Conservation (phyloP, 1,140 invertebrate species). For the Pomacea maculata region DNA sequence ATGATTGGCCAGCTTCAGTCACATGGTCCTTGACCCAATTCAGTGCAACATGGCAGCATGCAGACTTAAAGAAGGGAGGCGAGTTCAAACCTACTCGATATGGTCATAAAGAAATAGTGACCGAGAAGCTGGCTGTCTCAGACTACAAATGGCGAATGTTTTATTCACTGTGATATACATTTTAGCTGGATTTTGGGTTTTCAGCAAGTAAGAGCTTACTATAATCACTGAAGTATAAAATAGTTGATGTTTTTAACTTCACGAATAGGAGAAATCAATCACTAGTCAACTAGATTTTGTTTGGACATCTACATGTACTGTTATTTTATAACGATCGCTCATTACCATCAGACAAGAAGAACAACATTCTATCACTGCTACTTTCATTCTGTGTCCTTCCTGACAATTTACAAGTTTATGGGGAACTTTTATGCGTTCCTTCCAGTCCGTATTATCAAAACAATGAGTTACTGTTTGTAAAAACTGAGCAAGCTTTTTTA, state of each 20-base stretch:
- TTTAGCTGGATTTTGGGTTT: conserved; percentile 46
- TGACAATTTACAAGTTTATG: too few species aligned
- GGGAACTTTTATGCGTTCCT: too few species aligned
- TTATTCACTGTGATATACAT: conserved; percentile 51
- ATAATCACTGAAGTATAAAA: not conserved
- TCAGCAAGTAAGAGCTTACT: conserved; percentile 47
- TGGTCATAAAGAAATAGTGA: conserved; percentile 16
- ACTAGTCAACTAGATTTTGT: too few species aligned
- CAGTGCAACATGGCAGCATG: conserved; percentile 54
- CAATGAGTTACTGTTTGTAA: too few species aligned
- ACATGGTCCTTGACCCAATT: conserved; percentile 59
- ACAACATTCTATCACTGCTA: too few species aligned
- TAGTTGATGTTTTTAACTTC: not conserved
- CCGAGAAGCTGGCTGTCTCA: not conserved
- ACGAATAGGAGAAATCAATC: not conserved
- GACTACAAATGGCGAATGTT: conserved; percentile 43
- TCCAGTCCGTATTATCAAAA: too few species aligned
- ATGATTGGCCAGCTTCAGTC: conserved; percentile 60
- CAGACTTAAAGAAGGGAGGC: conserved; percentile 20
- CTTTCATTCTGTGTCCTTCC: too few species aligned
- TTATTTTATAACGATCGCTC: too few species aligned
- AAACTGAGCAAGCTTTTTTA: too few species aligned
- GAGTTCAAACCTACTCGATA: conserved; percentile 17
- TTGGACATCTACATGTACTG: too few species aligned
- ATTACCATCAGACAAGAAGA: too few species aligned